These are phyloP conservation scores for Drosophila longiperda DNA, from an alignment of 2,888 invertebrate genomes.

Conservation along the genomic window DNA sequence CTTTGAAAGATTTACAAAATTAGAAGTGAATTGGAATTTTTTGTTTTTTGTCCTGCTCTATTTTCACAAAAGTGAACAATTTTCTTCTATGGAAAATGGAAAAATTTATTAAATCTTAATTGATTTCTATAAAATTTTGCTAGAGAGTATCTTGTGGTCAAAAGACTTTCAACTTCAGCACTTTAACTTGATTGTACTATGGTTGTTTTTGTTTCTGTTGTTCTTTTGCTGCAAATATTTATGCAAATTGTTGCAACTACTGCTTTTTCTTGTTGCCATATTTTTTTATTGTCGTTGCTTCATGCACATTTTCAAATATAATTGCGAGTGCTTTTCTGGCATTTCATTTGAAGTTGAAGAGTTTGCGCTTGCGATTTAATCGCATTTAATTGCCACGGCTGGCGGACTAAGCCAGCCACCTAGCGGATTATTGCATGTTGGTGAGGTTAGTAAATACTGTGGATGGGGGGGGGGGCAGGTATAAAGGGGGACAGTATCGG, in stretches of 20 bases:
- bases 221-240: slow-evolving; percentile 69
- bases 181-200: slow-evolving; percentile 13
- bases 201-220: slow-evolving; percentile 19
- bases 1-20: not conserved
- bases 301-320: slow-evolving; percentile 76
- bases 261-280: slow-evolving; percentile 50
- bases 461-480: not conserved
- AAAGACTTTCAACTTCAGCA: not conserved
- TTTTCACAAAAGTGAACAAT: not conserved
- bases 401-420: slow-evolving; percentile 48
- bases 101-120: not conserved
- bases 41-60: not conserved
- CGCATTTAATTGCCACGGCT: slow-evolving; percentile 73
- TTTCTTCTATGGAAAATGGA: not conserved
- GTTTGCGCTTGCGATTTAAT: slow-evolving; percentile 76
- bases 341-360: slow-evolving; percentile 73
- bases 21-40: not conserved
- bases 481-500: not conserved
- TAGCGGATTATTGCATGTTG: slow-evolving; percentile 53
- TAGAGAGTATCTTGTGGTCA: slow-evolving; percentile 12
- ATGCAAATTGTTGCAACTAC: slow-evolving; percentile 61
- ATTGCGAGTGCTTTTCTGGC: slow-evolving; percentile 71
- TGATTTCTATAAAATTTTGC: not conserved
- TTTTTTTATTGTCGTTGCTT: slow-evolving; percentile 65
- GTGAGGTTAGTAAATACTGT: not conserved